These are phyloP conservation scores for Catocala fraxini DNA, from an alignment of 2,888 invertebrate species.

Conservation along the genomic window DNA sequence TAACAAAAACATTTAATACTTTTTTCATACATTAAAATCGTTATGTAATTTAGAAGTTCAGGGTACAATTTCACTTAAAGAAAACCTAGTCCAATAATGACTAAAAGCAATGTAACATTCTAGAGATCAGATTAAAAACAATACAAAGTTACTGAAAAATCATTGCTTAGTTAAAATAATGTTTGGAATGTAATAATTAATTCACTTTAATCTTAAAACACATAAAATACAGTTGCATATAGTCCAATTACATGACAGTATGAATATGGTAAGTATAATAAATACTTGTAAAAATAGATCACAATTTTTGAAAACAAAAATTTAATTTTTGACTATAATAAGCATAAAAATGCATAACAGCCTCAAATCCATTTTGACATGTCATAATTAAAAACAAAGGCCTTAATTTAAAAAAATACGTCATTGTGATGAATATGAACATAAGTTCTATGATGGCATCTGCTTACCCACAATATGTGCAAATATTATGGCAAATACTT, in stretches of 20 bases:
- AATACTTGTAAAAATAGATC: slow-evolving; percentile 18
- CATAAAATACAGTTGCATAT: slow-evolving; percentile 20
- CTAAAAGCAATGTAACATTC: not conserved
- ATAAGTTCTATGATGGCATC: slow-evolving; percentile 12
- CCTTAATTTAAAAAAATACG: slow-evolving; percentile 8
- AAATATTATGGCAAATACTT: slow-evolving; percentile 20
- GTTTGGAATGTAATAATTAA: slow-evolving; percentile 44
- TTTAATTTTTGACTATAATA: slow-evolving; percentile 17
- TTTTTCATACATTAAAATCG: slow-evolving; percentile 33
- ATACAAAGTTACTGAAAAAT: slow-evolving; percentile 7
- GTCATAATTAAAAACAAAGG: slow-evolving; percentile 8
- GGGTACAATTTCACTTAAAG: not conserved
- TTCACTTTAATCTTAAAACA: slow-evolving; percentile 45
- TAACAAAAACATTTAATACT: slow-evolving; percentile 70
- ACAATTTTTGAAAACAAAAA: slow-evolving; percentile 24
- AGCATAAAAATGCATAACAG: slow-evolving; percentile 17
- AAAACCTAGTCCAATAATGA: not conserved
- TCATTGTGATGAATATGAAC: slow-evolving; percentile 37
- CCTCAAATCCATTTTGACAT: slow-evolving; percentile 25
- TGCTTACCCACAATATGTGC: slow-evolving; percentile 2
- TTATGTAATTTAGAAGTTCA: slow-evolving; percentile 14
- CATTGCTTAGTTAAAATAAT: slow-evolving; percentile 18
- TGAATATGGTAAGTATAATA: not conserved
- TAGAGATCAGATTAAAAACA: slow-evolving; percentile 19
- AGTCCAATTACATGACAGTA: slow-evolving; percentile 15